A percentile compares a stretch with the other conserved stretches of the same genome.
Evolutionary conservation across 2,113 vertebrate genomes (phyloP).

Genomic region (Scalopus aquaticus): DNA sequence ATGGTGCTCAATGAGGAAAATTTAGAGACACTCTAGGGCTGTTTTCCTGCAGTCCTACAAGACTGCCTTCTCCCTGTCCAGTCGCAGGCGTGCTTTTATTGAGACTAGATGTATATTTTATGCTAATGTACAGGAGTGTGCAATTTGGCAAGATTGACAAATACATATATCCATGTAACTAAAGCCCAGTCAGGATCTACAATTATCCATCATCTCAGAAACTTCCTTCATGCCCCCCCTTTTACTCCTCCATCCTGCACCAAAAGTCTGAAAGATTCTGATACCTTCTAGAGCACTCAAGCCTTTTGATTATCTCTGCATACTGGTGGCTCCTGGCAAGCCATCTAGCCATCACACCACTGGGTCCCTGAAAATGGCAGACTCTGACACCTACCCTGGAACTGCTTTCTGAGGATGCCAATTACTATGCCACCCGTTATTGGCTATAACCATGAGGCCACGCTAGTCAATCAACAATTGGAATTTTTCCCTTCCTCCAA

Average conservation of each 20-base stretch:
- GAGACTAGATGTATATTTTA: background rate
- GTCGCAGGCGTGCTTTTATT: background rate
- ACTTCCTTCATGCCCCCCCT: background rate
- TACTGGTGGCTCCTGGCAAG: fast-evolving
- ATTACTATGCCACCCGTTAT: background rate
- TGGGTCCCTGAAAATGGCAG: background rate
- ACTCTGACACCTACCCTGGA: too few species aligned
- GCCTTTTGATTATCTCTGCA: background rate
- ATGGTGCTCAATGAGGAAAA: background rate
- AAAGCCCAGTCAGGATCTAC: background rate
- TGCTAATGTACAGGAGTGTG: background rate
- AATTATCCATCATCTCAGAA: background rate
- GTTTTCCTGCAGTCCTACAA: background rate
- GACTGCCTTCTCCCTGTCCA: background rate
- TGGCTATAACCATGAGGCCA: background rate
- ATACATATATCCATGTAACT: background rate
- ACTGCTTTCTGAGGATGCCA: background rate
- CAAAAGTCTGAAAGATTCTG: background rate
- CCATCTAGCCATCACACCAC: background rate
- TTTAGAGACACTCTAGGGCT: background rate
- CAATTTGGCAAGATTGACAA: background rate
- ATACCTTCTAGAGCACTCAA: background rate
- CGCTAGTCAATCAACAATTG: background rate
- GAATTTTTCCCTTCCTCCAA: background rate
- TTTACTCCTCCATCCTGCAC: background rate